Percentiles rank a stretch among this genome's conserved stretches.
Conservation (phyloP, 2,888 invertebrate species). For the Gastrophysa polygoni region DNA sequence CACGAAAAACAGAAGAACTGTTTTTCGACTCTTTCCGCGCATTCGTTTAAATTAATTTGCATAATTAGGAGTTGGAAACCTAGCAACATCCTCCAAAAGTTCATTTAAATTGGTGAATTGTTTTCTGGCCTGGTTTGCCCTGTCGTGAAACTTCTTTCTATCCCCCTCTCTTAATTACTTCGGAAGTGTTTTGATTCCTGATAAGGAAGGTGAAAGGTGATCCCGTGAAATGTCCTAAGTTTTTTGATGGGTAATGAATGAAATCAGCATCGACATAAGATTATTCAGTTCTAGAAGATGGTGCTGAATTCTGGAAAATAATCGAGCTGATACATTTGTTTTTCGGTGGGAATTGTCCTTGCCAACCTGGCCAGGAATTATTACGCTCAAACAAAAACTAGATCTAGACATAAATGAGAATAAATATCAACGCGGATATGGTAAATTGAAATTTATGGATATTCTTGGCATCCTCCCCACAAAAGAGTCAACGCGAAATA, state of each 20-base stretch:
- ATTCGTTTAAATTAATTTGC: constrained; percentile 14
- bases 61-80: constrained; percentile 5
- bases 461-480: not conserved
- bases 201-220: not conserved
- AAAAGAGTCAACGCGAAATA: not conserved
- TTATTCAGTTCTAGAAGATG: no score
- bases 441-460: not conserved
- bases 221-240: not conserved
- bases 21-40: constrained; percentile 5
- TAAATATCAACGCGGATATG: not conserved
- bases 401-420: not conserved
- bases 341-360: no score
- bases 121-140: constrained; percentile 11
- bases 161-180: constrained; percentile 17
- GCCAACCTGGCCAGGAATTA: not conserved
- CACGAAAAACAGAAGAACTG: not conserved
- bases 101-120: constrained; percentile 28
- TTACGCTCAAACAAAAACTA: not conserved
- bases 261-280: no score
- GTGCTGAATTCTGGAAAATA: no score
- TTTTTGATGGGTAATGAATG: not conserved
- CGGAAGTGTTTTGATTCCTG: constrained; percentile 2
- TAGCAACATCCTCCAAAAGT: not conserved
- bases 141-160: constrained; percentile 14
- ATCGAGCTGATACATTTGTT: no score